Base-by-base conservation (phyloP, 2,113 vertebrate genomes). In the Cairina moschata region DNA sequence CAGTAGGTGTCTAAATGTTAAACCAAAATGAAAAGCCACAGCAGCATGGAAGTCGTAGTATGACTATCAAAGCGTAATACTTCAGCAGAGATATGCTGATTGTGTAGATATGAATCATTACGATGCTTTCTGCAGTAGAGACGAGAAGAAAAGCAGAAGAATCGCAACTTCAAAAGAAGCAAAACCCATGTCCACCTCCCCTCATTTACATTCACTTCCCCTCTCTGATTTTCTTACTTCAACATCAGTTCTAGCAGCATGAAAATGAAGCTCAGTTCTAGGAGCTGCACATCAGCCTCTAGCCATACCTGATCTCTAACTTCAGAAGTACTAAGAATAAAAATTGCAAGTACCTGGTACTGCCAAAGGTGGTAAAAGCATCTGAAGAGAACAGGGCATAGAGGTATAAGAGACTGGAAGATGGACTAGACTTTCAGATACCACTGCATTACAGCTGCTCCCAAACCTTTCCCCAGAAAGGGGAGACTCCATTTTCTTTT, bases 1-100 rank as follows among this genome's bases (percentile, higher is more conserved):
- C 93, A 80, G 86, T 92, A 96, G 50, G 62, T 86, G 86, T 83
- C 90, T 87, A 95, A 94, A 96, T 91, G 93, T 58, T 97, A 94
- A 96, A 92, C 91, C 86, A 83, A 95, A 87, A 93, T 63, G 88
- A 90, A 96, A 96, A 97, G 81, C 93, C 95, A 92, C 91, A 93
- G 86, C 81, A 89, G 58, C 38, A 71, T 77, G 31, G 81, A 92
- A 94, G 88, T 59, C 59, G n/a, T 85, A 89, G 66, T 87, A 93
- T 95, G 96, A 97, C 91, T 96, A 87, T 95, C 95, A 97, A 94
- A 96, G 91, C 81, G 20, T 5, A 66, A 17, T 46, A 63, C 46
- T 86, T 95, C 71, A 92, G 96, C 95, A 91, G 81, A 93, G 44
- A 69, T 58, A 68, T 32, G 89, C 74, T 89, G 77, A 92, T 93